phyloP scores from a whole-genome alignment of 2,888 invertebrate genomes.

The Zelleria hepariella region DNA sequence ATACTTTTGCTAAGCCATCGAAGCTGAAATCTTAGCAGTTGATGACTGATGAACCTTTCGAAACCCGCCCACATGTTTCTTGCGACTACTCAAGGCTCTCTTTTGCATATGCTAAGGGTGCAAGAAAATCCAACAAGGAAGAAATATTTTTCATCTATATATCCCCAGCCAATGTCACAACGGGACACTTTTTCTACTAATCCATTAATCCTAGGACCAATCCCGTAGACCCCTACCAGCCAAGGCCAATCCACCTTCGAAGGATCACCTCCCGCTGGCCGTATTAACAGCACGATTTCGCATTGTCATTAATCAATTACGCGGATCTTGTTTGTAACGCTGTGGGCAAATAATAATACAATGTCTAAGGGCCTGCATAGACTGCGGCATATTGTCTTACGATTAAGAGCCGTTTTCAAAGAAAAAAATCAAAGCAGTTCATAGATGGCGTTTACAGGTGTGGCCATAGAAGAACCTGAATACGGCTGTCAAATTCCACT shows the following conservation, averaged over 20 bases:
- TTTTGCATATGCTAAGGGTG: too few relatives aligned
- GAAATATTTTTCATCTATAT: too few relatives aligned
- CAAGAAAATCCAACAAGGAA: too few relatives aligned
- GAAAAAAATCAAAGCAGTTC: too few relatives aligned
- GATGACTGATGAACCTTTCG: too few relatives aligned
- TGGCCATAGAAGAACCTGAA: too few relatives aligned
- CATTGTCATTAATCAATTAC: not conserved
- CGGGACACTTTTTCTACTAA: not conserved
- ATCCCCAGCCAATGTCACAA: not conserved
- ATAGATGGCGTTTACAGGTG: too few relatives aligned
- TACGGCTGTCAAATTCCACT: too few relatives aligned
- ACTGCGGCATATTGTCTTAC: not conserved
- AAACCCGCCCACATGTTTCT: too few relatives aligned
- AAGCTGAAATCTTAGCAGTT: too few relatives aligned
- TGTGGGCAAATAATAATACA: not conserved
- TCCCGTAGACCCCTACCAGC: not conserved
- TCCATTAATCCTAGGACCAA: not conserved
- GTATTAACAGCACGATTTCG: not conserved
- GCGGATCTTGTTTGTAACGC: not conserved
- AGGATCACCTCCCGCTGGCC: not conserved
- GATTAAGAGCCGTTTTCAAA: not conserved
- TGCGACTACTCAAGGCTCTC: too few relatives aligned
- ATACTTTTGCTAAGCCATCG: too few relatives aligned
- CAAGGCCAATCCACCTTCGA: not conserved
- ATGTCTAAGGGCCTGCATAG: not conserved